Evolutionary conservation across 1,140 invertebrate species (phyloP), one percentile per base, ranked within the genome.

Genomic region (Drosophila nasuta): DNA sequence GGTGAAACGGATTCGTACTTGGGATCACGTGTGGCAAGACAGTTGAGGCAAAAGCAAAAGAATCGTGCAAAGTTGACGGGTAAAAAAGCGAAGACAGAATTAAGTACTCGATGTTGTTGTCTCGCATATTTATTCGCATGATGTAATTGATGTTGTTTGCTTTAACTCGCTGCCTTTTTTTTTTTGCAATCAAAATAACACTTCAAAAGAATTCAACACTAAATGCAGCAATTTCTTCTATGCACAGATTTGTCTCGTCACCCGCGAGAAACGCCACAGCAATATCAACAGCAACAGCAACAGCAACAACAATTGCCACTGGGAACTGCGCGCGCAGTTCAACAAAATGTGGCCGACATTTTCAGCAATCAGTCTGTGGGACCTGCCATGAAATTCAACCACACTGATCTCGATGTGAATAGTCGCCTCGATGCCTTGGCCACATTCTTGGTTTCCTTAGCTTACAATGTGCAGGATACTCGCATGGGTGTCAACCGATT

Each of bases 1-100:
- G 90, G 90, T 91, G 90, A 91, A 88, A 81, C 70, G 38, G 85
- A 88, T 43, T 3, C 45, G 35, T 45, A 68, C 7, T 25, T 59
- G 3, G 77, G 85, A 2, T 10, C 85, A 0, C 77, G 85, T n/a
- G 13, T 15, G 35, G 65, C 65, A 13, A 77, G 77, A 35, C 43
- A 83, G 65, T 33, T 75, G 5, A 83, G 70, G 41, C 67, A 88
- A 54, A 89, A 71, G 70, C 66, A 67, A 46, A 73, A 17, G 33
- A 87, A 88, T 78, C 83, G 77, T 33, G 30, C 11, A 4, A 82
- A 72, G 38, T 45, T 87, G 80, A 68, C 28, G 48, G 83, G 81
- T 88, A 82, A 77, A 38, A 10, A 3, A 25, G 6, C 13, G 10
- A 7, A 17, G 70, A 8, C 60, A 56, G 10, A 38, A 35, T 11